Base-by-base conservation (phyloP, 2,888 invertebrate genomes). In the Athetis lepigone region DNA sequence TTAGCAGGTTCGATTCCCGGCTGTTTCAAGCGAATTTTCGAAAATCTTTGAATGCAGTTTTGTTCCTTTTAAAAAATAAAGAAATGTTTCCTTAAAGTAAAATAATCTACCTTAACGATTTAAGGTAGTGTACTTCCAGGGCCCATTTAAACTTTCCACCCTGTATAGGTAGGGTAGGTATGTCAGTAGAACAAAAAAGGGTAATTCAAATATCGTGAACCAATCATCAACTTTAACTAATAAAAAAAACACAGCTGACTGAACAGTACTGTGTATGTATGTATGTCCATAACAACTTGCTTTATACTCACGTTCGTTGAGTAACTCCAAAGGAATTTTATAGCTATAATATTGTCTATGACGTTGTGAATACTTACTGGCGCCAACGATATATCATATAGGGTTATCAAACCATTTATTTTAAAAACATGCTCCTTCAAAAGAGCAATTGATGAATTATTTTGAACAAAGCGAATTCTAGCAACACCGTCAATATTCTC, bases 281-380 rank as follows among this genome's bases (percentile, higher is more conserved):
- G 69, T 71, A 63, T 72, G 75, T 73, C 74, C 67, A 70, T 71
- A 81, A 80, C 77, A 81, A 82, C 84, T 86, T 84, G 84, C 85
- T 79, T 82, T 84, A 84, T 85, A 82, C 82, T 81, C 80, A 81
- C 81, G 79, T 74, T 68, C 76, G 68, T 80, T 87, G 88, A 88
- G 84, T 88, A 87, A 88, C 79, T 72, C 73, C 59, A 56, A 54
- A 74, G 81, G 87, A 87, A 87, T 88, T 82, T 77, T 60, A 78
- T 77, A 76, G 74, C 75, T 75, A 73, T 71, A 79, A 79, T 81
- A 80, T 80, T 78, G 77, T 83, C 80, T 85, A 80, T 79, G 75
- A 77, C 75, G 80, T 74, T 79, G 78, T 66, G 80, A 71, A 77
- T 76, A 70, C 77, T 75, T 65, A 66, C 70, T 85, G 87, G 88